Evolutionary conservation across 1,140 invertebrate genomes (phyloP), one percentile per base, ranked within the genome.

Genomic region (Euura lappo): DNA sequence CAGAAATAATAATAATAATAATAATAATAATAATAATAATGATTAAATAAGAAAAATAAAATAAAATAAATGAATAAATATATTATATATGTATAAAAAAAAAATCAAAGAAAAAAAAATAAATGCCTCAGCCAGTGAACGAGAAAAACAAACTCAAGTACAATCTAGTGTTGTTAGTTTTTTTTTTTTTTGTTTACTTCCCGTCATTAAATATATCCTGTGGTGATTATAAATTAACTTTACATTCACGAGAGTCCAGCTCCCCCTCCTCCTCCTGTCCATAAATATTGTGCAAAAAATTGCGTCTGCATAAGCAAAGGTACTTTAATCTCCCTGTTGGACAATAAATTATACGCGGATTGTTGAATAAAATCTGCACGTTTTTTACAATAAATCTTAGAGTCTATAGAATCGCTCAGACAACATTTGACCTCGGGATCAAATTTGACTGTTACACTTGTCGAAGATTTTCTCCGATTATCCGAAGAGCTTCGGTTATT

Each of bases 51-150:
- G 47, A 51, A 51, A 51, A 51, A n/a, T 51, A 2, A 51, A 28
- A n/a, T 51, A n/a, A 51, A 51, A 51, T 51, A n/a, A 51, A 51
- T 51, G n/a, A 51, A 51, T 51, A 51, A 51, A 51, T 51, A 51
- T 51, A 51, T 51, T 51, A 51, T 51, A 51, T 51, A 51, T 51
- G 47, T 51, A 51, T 51, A 51, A 51, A 51, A 51, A 51, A 51
- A 51, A 51, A 28, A 28, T 28, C 28, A 28, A 51, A 51, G n/a
- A 51, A 51, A 51, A 8, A 51, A 51, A 51, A 51, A 51, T 51
- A 51, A 51, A 51, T n/a, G 47, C 47, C 47, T 51, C 47, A 51
- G 47, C 47, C 47, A 51, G 47, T 51, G 47, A 51, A 51, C 47
- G 47, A 51, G 47, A 51, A 8, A 28, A 7, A 51, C 47, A 51